Evolutionary conservation across 2,797 vertebrate species (phyloP).

Genomic region (Coregonus ussuriensis): DNA sequence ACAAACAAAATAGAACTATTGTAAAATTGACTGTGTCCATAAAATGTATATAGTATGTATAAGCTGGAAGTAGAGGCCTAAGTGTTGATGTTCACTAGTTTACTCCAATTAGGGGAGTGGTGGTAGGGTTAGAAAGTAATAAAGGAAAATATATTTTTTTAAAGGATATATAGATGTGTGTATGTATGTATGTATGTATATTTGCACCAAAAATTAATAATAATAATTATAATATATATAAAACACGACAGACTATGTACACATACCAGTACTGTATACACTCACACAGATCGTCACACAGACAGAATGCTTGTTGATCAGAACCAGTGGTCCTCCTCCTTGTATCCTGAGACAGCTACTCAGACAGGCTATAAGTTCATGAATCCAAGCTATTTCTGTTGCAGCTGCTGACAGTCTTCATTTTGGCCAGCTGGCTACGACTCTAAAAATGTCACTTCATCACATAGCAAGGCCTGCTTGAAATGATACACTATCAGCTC

Average conservation of each 20-base stretch:
- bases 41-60: too few relatives aligned
- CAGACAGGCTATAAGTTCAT: slow-evolving; percentile 5
- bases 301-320: not conserved
- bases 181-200: too few relatives aligned
- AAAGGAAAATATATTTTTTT: too few relatives aligned
- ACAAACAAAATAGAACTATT: too few relatives aligned
- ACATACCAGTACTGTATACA: not conserved
- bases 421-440: slow-evolving; percentile 4
- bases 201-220: too few relatives aligned
- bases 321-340: not conserved
- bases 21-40: too few relatives aligned
- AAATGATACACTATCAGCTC: slow-evolving; percentile 28
- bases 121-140: too few relatives aligned
- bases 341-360: slow-evolving; percentile 20
- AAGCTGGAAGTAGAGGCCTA: too few relatives aligned
- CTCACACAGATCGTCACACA: not conserved
- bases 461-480: not conserved
- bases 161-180: too few relatives aligned
- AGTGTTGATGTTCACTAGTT: too few relatives aligned
- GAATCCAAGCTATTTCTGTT: slow-evolving; percentile 22
- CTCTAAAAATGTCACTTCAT: slow-evolving; percentile 13
- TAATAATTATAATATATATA: too few relatives aligned
- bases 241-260: not conserved
- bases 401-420: slow-evolving; percentile 33
- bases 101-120: too few relatives aligned